Evolutionary conservation across 2,113 vertebrate genomes (phyloP).

Genomic region (Pycnonotus jocosus): DNA sequence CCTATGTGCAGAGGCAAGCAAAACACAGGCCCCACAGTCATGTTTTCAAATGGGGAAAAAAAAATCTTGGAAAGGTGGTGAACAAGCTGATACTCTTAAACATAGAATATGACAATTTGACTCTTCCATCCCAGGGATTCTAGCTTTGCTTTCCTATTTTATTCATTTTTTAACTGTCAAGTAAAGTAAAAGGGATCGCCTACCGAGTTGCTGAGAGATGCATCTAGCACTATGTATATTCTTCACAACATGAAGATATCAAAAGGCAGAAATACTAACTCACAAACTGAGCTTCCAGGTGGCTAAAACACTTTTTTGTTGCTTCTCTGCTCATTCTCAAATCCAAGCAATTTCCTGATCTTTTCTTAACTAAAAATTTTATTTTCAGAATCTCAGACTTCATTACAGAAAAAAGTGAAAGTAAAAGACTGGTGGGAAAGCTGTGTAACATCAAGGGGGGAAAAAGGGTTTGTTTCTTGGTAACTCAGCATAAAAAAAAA

Average conservation of each 20-base stretch:
- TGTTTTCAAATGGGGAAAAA: neutral
- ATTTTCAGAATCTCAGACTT: neutral
- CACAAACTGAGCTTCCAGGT: neutral
- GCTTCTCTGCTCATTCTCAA: neutral
- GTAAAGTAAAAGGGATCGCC: neutral
- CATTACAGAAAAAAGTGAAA: neutral
- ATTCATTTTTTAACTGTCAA: neutral
- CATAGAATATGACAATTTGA: neutral
- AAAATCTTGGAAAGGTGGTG: neutral
- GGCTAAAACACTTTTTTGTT: neutral
- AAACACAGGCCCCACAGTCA: neutral
- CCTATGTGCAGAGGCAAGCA: accelerated
- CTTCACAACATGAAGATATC: neutral
- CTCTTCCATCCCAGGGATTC: neutral
- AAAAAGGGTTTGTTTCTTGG: neutral
- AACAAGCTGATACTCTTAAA: neutral
- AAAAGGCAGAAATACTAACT: neutral
- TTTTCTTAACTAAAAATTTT: neutral
- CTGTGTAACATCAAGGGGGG: neutral
- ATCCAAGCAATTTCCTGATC: neutral
- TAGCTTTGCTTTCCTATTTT: neutral
- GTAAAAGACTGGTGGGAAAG: neutral
- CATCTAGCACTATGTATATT: neutral
- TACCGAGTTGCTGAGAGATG: neutral
- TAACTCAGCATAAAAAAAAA: neutral